Evolutionary conservation across 2,797 vertebrate species (phyloP).

Genomic region (Enteromius radiatus): DNA sequence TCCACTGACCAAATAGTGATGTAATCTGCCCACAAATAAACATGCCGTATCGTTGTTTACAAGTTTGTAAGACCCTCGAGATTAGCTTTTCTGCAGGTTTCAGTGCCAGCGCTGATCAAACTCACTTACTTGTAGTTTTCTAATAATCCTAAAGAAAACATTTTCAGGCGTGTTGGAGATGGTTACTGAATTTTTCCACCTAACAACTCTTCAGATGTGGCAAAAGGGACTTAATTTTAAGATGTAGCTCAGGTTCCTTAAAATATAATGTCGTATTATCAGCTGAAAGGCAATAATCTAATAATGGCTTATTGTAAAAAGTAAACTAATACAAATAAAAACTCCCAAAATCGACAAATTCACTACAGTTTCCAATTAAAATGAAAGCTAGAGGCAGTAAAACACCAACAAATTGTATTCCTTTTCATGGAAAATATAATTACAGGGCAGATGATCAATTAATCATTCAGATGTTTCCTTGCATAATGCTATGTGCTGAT

Average conservation of each 20-base stretch:
- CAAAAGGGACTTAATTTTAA: neutral
- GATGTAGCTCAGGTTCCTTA: neutral
- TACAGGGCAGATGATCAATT: neutral
- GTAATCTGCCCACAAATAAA: neutral
- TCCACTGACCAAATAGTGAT: neutral
- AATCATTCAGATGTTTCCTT: neutral
- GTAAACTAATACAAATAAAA: too few species aligned
- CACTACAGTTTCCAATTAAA: neutral
- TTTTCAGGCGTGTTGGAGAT: neutral
- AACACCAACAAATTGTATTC: neutral
- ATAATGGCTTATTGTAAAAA: neutral
- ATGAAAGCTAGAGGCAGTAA: neutral
- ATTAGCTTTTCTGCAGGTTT: neutral
- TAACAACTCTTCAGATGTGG: neutral
- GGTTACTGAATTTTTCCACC: neutral
- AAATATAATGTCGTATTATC: neutral
- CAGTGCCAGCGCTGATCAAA: neutral
- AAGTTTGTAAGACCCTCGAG: neutral
- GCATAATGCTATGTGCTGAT: neutral
- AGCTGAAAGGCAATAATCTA: neutral
- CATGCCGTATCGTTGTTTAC: conserved; percentile 12
- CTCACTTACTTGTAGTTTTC: neutral
- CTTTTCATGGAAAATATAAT: neutral
- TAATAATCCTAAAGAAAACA: neutral
- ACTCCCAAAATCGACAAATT: neutral